Conservation (phyloP, 2,888 invertebrate genomes). For the Chymomyza amoena region DNA sequence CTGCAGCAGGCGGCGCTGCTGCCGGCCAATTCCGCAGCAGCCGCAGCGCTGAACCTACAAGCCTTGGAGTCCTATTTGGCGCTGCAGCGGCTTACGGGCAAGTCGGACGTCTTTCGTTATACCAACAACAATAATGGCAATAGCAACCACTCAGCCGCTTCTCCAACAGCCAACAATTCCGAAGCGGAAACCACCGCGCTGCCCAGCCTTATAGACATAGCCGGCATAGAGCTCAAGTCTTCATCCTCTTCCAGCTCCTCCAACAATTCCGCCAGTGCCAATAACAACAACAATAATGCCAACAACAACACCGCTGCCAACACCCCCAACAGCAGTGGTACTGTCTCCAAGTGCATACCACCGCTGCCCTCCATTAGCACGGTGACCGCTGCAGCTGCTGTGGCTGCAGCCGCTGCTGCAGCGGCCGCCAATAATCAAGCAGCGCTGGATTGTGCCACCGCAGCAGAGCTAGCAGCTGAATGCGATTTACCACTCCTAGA, state of each 20-base stretch:
- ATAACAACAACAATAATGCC: not conserved
- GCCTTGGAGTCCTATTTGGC: conserved; percentile 92
- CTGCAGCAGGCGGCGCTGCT: conserved; percentile 90
- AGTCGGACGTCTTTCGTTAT: conserved; percentile 84
- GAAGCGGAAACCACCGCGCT: conserved; percentile 31
- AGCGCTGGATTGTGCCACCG: conserved; percentile 54
- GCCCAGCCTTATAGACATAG: conserved; percentile 54
- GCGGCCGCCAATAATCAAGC: conserved; percentile 80
- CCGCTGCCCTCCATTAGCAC: conserved; percentile 80
- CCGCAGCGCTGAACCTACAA: conserved; percentile 90
- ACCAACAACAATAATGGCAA: conserved; percentile 35
- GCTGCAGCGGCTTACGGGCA: conserved; percentile 86
- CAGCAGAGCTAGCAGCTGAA: conserved; percentile 83
- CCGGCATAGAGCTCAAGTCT: conserved; percentile 56
- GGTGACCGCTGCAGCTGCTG: conserved; percentile 65
- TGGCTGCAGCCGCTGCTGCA: conserved; percentile 79
- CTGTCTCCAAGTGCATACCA: conserved; percentile 34
- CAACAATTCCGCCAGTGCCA: not conserved
- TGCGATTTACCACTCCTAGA: conserved; percentile 85
- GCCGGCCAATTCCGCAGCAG: conserved; percentile 90
- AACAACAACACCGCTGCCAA: conserved; percentile 22
- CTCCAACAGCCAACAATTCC: conserved; percentile 26
- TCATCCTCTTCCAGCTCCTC: conserved; percentile 58
- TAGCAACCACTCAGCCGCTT: conserved; percentile 26
- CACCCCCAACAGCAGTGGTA: conserved; percentile 53